Evolutionary conservation across 1,140 invertebrate species (phyloP).

Genomic region (Nautilus pompilius): DNA sequence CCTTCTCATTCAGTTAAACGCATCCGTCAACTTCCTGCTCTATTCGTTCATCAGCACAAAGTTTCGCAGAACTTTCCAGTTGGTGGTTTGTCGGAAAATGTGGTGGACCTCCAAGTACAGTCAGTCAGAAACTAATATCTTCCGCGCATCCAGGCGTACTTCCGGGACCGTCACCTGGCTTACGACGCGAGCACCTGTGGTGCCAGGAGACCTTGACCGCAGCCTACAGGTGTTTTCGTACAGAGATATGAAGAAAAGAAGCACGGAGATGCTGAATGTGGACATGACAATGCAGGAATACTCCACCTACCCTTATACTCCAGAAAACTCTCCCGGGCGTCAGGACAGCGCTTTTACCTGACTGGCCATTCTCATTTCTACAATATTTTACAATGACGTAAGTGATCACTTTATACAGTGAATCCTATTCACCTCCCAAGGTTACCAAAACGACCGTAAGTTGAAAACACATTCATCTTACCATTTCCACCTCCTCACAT

Average conservation of each 20-base stretch:
- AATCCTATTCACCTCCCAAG: no score
- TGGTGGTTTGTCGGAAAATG: background rate
- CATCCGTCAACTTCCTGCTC: background rate
- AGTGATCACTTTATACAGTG: no score
- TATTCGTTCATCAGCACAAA: constrained; percentile 2
- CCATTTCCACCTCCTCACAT: no score
- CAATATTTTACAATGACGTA: no score
- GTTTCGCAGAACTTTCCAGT: background rate
- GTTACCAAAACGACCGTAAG: no score
- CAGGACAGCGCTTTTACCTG: background rate
- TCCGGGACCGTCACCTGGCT: background rate
- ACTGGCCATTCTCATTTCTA: no score
- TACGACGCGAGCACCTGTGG: background rate
- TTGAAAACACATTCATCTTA: no score
- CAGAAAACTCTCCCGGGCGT: background rate
- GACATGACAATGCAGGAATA: background rate
- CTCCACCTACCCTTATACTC: background rate
- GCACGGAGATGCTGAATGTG: background rate
- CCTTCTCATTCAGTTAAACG: background rate
- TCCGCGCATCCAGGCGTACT: background rate
- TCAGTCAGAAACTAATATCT: background rate
- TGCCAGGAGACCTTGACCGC: background rate
- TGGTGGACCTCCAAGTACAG: background rate
- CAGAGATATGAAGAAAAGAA: background rate
- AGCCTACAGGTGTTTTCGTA: background rate